Percentiles rank a stretch among this genome's conserved stretches.
Conservation (phyloP, 2,888 invertebrate genomes). For the Melanotus villosus region DNA sequence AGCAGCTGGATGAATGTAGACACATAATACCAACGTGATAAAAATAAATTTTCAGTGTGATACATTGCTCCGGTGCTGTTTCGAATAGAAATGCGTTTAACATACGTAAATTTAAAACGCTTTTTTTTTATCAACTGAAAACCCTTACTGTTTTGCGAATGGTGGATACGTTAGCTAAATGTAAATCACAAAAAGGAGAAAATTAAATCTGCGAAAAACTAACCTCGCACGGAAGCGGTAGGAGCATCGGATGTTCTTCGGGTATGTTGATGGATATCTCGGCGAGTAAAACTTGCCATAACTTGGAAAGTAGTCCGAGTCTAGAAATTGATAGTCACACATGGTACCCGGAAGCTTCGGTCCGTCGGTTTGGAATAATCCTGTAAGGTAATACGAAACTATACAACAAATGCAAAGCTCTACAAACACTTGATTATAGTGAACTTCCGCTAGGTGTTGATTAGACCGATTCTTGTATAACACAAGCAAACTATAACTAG, state of each 20-base stretch:
- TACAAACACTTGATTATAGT: constrained; percentile 3
- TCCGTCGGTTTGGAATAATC: constrained; percentile 86
- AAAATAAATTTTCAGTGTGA: constrained; percentile 29
- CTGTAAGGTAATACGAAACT: constrained; percentile 70
- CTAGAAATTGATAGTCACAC: constrained; percentile 90
- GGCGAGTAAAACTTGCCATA: constrained; percentile 92
- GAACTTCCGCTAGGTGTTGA: constrained; percentile 5
- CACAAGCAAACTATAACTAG: neutral
- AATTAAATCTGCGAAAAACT: constrained; percentile 45
- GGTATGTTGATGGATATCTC: constrained; percentile 95
- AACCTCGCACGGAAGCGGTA: constrained; percentile 92
- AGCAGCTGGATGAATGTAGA: constrained; percentile 32
- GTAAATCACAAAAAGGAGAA: neutral
- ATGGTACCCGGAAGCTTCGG: constrained; percentile 82
- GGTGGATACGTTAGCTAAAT: neutral
- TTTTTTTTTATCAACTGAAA: neutral
- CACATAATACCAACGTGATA: constrained; percentile 31
- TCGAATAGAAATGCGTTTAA: constrained; percentile 29
- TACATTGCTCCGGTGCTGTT: constrained; percentile 18
- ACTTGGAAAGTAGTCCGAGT: constrained; percentile 77
- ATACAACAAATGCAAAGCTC: constrained; percentile 2
- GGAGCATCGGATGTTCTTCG: constrained; percentile 90
- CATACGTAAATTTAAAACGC: constrained; percentile 23
- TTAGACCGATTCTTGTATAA: neutral
- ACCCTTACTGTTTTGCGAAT: neutral